These are phyloP conservation scores for Gymnopithys bicolor DNA, from an alignment of 2,797 vertebrate species.

Conservation along the genomic window DNA sequence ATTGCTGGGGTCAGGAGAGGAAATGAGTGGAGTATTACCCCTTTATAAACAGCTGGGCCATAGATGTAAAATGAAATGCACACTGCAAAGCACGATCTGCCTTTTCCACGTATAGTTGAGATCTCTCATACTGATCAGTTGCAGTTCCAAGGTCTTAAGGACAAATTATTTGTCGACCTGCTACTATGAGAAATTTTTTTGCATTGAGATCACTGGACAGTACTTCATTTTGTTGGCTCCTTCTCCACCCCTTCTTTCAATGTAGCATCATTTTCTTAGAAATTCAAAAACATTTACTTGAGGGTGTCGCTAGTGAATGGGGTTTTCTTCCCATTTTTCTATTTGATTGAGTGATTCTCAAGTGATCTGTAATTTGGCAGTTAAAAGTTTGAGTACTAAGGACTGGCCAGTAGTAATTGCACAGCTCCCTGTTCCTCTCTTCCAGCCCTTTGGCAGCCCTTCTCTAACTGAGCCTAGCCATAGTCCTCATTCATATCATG, in stretches of 20 bases:
- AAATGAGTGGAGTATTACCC: neutral
- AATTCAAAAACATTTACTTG: neutral
- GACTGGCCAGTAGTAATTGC: neutral
- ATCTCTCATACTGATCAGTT: neutral
- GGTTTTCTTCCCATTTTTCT: neutral
- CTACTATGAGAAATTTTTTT: neutral
- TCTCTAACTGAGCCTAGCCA: neutral
- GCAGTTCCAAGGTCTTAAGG: neutral
- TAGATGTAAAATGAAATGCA: neutral
- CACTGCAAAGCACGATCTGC: neutral
- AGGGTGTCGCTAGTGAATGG: neutral
- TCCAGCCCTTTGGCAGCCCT: neutral
- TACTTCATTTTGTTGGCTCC: neutral
- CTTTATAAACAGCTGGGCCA: neutral
- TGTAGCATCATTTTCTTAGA: neutral
- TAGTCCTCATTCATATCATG: neutral
- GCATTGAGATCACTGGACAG: neutral
- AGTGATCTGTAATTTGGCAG: constrained; percentile 30
- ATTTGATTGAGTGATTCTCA: neutral
- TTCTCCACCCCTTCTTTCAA: neutral
- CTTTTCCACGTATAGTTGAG: neutral
- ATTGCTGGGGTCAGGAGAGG: neutral
- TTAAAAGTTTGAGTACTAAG: constrained; percentile 65
- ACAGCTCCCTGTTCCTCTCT: neutral
- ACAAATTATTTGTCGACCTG: neutral